Evolutionary conservation across 1,140 invertebrate genomes (phyloP).

Genomic region (Cherax quadricarinatus): DNA sequence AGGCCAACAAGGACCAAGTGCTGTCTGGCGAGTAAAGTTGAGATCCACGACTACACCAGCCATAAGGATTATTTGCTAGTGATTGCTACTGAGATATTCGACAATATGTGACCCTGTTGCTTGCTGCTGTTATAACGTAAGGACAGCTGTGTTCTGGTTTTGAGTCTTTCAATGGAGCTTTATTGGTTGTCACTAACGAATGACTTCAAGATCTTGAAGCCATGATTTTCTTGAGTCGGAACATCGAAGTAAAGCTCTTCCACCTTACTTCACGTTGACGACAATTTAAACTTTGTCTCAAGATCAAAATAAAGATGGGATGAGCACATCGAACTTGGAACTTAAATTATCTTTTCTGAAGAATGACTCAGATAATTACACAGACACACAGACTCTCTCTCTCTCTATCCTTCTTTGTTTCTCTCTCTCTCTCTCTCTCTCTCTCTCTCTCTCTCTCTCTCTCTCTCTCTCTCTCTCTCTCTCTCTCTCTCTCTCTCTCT

Average conservation of each 20-base stretch:
- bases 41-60: not conserved
- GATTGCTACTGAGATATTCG: not conserved
- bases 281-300: too few species aligned
- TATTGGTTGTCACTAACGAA: not conserved
- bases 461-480: slow-evolving; percentile 17
- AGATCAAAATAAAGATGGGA: too few species aligned
- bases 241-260: too few species aligned
- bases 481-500: slow-evolving; percentile 20
- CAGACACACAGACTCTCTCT: too few species aligned
- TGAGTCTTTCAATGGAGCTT: slow-evolving; percentile 30
- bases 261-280: too few species aligned
- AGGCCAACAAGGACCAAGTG: slow-evolving; percentile 30
- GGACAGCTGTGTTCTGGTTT: not conserved
- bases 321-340: too few species aligned
- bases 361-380: too few species aligned
- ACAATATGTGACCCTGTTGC: slow-evolving; percentile 18
- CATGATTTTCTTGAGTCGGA: too few species aligned
- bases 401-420: too few species aligned
- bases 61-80: slow-evolving; percentile 12
- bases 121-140: slow-evolving; percentile 22
- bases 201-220: too few species aligned
- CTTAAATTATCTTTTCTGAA: too few species aligned
- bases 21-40: not conserved
- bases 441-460: slow-evolving; percentile 8
- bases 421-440: not conserved